phyloP scores from a whole-genome alignment of 2,888 invertebrate genomes.

The Shargacucullia verbasci region DNA sequence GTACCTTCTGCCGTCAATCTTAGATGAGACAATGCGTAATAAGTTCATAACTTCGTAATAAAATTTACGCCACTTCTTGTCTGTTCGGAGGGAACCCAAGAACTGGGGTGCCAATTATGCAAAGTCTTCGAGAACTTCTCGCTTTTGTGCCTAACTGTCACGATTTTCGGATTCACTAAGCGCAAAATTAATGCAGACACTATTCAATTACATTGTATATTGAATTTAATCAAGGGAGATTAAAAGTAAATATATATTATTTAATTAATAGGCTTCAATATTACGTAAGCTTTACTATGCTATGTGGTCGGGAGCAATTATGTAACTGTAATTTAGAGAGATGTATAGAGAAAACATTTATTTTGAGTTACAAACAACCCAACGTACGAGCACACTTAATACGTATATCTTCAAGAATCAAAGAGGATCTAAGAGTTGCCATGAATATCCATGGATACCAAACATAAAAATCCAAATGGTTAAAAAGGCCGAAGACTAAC shows the following conservation, averaged over 20 bases:
- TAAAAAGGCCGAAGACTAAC: too few species aligned
- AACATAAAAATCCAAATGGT: too few species aligned
- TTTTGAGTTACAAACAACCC: too few species aligned
- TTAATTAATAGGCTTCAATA: too few species aligned
- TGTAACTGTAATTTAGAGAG: too few species aligned
- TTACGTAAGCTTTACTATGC: too few species aligned
- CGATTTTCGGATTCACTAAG: constrained; percentile 64
- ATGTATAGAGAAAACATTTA: too few species aligned
- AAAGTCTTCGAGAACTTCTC: constrained; percentile 74
- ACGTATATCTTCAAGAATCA: too few species aligned
- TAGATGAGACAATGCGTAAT: constrained; percentile 45
- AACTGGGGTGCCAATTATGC: constrained; percentile 78
- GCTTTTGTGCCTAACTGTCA: constrained; percentile 74
- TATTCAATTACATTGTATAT: constrained; percentile 38
- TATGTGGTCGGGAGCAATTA: too few species aligned
- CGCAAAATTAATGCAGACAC: constrained; percentile 39
- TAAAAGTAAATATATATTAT: constrained; percentile 31
- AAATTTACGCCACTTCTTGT: constrained; percentile 64
- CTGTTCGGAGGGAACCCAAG: constrained; percentile 50
- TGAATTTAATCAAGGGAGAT: constrained; percentile 36
- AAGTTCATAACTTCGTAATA: constrained; percentile 64
- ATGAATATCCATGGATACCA: too few species aligned
- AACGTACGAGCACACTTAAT: too few species aligned
- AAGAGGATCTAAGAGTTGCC: too few species aligned
- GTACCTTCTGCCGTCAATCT: constrained; percentile 7